phyloP scores from a whole-genome alignment of 2,113 vertebrate species.

The Microtus ochrogaster region DNA sequence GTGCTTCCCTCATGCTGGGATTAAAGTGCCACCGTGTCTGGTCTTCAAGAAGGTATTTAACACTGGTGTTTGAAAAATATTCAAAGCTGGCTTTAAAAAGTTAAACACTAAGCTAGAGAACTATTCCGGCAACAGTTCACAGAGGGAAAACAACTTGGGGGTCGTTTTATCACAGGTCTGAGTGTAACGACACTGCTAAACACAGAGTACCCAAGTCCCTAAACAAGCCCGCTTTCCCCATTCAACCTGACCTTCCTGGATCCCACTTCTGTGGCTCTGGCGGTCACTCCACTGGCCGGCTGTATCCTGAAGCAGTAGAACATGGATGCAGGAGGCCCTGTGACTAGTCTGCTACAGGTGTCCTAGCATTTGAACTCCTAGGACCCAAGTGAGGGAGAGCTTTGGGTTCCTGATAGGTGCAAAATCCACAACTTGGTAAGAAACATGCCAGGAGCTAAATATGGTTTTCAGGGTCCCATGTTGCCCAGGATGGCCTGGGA shows the following conservation, averaged over 20 bases:
- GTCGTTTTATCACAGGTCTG: not conserved
- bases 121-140: not conserved
- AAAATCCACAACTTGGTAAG: not conserved
- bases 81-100: not conserved
- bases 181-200: not conserved
- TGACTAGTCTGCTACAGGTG: not conserved
- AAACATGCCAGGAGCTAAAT: not conserved
- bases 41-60: not conserved
- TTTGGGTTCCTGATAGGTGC: not conserved
- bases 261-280: not conserved
- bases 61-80: not conserved
- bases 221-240: not conserved
- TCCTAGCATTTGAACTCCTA: not conserved
- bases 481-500: not conserved
- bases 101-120: not conserved
- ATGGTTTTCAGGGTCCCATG: not conserved
- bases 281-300: not conserved
- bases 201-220: not conserved
- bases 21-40: not conserved
- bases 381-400: not conserved
- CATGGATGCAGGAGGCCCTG: accelerated
- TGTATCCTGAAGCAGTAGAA: not conserved
- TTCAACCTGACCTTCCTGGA: not conserved
- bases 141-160: not conserved
- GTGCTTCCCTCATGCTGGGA: not conserved